phyloP scores from a whole-genome alignment of 2,888 invertebrate species.

The Globia sparganii region DNA sequence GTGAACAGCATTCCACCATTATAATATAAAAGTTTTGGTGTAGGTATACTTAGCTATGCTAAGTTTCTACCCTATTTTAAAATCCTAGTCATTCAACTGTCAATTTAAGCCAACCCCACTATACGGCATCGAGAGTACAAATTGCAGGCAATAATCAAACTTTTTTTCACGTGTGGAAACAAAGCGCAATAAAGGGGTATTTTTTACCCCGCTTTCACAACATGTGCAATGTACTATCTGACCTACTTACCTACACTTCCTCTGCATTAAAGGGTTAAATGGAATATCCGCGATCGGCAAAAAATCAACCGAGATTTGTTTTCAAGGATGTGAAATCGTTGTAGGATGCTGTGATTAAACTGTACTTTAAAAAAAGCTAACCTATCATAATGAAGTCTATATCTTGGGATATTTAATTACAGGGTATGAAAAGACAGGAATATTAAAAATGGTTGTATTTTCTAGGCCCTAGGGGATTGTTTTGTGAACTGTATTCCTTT shows the following conservation, averaged over 20 bases:
- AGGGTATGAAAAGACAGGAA: slow-evolving; percentile 10
- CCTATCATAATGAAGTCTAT: slow-evolving; percentile 4
- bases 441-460: background rate
- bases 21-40: background rate
- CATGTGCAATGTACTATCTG: slow-evolving; percentile 89
- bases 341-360: slow-evolving; percentile 56
- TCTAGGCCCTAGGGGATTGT: slow-evolving; percentile 1
- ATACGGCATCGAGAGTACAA: slow-evolving; percentile 82
- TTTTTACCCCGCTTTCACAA: slow-evolving; percentile 89
- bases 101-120: slow-evolving; percentile 72
- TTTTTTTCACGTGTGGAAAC: slow-evolving; percentile 85
- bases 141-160: slow-evolving; percentile 89
- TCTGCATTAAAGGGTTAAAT: slow-evolving; percentile 88
- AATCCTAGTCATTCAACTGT: slow-evolving; percentile 44
- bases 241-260: slow-evolving; percentile 90
- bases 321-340: slow-evolving; percentile 72
- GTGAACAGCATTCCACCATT: background rate
- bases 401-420: slow-evolving; percentile 31
- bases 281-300: slow-evolving; percentile 84
- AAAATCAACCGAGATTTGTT: slow-evolving; percentile 75
- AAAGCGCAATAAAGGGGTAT: slow-evolving; percentile 86
- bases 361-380: slow-evolving; percentile 15
- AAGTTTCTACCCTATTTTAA: background rate
- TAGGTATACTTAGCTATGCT: background rate
- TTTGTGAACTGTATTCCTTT: background rate